phyloP scores from a whole-genome alignment of 2,888 invertebrate genomes.

The Torymus tubicola region DNA sequence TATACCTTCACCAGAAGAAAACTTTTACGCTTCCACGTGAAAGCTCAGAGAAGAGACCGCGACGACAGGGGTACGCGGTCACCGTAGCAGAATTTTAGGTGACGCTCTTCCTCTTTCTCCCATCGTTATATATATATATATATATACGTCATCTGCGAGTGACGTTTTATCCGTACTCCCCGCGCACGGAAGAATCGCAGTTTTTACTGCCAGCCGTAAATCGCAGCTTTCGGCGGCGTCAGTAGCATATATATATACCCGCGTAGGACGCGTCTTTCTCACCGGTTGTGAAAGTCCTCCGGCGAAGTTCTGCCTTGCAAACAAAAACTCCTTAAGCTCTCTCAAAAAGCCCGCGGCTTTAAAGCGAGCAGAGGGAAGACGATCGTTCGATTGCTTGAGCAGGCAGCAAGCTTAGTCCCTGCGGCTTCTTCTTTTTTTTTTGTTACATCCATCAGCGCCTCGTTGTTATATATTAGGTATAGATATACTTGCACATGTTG shows the following conservation, averaged over 20 bases:
- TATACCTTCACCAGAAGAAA: too few species aligned
- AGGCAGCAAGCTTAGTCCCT: constrained; percentile 9
- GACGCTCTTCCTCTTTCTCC: not conserved
- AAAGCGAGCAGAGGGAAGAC: not conserved
- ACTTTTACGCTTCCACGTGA: too few species aligned
- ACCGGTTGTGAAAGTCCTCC: too few species aligned
- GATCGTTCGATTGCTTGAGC: constrained; percentile 49
- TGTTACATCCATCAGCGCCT: constrained; percentile 46
- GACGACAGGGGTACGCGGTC: not conserved
- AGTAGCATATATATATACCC: too few species aligned
- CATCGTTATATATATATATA: constrained; percentile 46
- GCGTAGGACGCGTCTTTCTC: too few species aligned
- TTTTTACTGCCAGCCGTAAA: constrained; percentile 57
- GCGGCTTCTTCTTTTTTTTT: not conserved
- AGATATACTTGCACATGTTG: too few species aligned
- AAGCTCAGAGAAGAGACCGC: too few species aligned
- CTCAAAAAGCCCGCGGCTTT: constrained; percentile 41
- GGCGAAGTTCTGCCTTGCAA: constrained; percentile 40
- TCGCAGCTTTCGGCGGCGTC: constrained; percentile 43
- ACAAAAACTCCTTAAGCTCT: constrained; percentile 56
- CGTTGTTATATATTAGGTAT: too few species aligned
- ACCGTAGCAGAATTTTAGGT: constrained; percentile 41
- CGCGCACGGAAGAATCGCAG: constrained; percentile 47
- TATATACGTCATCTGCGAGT: constrained; percentile 57
- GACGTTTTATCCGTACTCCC: constrained; percentile 39